Base-by-base conservation (phyloP, 1,140 invertebrate genomes). In the Magallana angulata region DNA sequence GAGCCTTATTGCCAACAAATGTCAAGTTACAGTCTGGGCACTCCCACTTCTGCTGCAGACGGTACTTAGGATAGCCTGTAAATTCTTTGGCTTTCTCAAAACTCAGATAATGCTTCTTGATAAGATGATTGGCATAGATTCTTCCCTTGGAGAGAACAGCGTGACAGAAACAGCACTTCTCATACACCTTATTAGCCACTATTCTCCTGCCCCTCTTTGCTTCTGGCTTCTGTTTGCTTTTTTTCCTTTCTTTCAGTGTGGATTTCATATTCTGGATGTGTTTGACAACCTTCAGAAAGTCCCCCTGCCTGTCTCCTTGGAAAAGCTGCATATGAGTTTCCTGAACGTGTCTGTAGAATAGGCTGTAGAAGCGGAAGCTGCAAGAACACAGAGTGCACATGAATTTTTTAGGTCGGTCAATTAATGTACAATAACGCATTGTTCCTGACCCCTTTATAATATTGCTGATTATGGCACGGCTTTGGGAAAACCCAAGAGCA, bases 261-360 rank as follows among this genome's bases (percentile, higher is more conserved):
- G 57, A 82, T 58, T 82, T 82, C 81, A 82, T 82, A 18, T 82
- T 82, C 81, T 82, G 48, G 48, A 82, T 16, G 48, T 82, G 81
- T 82, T 82, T 82, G 48, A n/a, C 56, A 5, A 82, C 16, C n/a
- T 56, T 82, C 5, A 57, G 57, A 24, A n/a, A 82, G 4, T n/a
- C n/a, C 48, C 81, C 81, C 18, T 82, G 56, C 48, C 48, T 60
- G 14, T 59, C 57, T 16, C 57, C 18, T 56, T 18, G 12, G 9
- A n/a, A 30, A 7, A 84, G 8, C 12, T n/a, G 57, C 30, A 84
- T 48, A 60, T 84, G 82, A 16, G 59, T 59, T 60, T 84, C 59
- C 30, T 58, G 24, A 30, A 60, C 36, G 18, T 84, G 82, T 58
- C 58, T 84, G 7, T 82, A 57, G 16, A 82, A 57, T 56, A 82